phyloP scores from a whole-genome alignment of 2,888 invertebrate species.

The Parelbella ahira region DNA sequence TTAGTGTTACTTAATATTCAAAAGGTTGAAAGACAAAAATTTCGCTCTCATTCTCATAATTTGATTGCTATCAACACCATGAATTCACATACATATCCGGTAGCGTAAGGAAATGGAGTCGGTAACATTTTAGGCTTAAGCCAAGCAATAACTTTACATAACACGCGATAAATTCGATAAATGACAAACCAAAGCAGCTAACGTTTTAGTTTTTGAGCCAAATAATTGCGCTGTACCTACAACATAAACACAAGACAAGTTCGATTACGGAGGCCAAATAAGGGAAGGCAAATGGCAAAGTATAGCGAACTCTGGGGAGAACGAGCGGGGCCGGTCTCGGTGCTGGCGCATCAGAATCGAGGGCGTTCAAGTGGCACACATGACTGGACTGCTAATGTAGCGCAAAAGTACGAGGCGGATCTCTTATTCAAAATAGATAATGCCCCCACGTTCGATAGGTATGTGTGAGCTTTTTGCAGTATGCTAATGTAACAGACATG shows the following conservation, averaged over 20 bases:
- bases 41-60: too few relatives aligned
- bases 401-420: conserved; percentile 43
- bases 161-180: too few relatives aligned
- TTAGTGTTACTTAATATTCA: too few relatives aligned
- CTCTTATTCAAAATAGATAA: conserved; percentile 30
- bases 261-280: neutral
- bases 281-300: conserved; percentile 19
- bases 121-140: too few relatives aligned
- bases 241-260: neutral
- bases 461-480: conserved; percentile 23
- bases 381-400: conserved; percentile 58
- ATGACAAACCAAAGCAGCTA: too few relatives aligned
- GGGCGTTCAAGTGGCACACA: conserved; percentile 53
- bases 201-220: too few relatives aligned
- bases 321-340: conserved; percentile 12
- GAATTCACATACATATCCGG: too few relatives aligned
- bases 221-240: too few relatives aligned
- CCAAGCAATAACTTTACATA: too few relatives aligned
- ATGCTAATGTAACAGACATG: conserved; percentile 13
- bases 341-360: conserved; percentile 48
- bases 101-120: too few relatives aligned
- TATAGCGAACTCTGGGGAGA: conserved; percentile 23
- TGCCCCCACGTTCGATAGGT: conserved; percentile 26
- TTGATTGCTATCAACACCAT: too few relatives aligned
- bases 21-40: too few relatives aligned